Evolutionary conservation across 1,140 invertebrate species (phyloP).

Genomic region (Ganaspis sp.): DNA sequence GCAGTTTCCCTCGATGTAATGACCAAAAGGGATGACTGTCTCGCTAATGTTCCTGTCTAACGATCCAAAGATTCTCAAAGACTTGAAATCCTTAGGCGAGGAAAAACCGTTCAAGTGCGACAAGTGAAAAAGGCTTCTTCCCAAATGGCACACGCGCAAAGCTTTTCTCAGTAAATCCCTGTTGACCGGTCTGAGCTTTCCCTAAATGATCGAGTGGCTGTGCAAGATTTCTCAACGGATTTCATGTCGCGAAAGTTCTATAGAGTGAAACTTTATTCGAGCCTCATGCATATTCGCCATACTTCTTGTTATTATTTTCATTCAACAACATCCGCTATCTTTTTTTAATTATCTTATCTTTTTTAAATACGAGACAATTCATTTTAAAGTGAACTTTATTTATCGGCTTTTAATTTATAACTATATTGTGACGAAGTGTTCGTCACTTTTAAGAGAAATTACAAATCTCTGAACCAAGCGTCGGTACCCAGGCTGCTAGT

Average conservation of each 20-base stretch:
- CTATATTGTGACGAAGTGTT: too few species aligned
- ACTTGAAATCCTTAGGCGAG: background rate
- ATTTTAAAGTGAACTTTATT: too few species aligned
- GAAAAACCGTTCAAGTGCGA: background rate
- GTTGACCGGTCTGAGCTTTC: slow-evolving; percentile 1
- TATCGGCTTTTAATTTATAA: too few species aligned
- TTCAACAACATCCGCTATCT: too few species aligned
- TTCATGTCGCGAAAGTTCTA: background rate
- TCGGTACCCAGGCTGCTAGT: too few species aligned
- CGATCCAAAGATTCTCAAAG: background rate
- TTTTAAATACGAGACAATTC: too few species aligned
- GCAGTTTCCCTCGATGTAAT: background rate
- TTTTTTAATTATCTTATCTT: too few species aligned
- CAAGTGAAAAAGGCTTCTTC: background rate
- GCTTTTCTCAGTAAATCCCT: background rate
- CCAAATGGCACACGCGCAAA: background rate
- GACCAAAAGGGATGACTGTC: background rate
- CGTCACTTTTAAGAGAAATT: too few species aligned
- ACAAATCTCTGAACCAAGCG: too few species aligned
- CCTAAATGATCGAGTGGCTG: slow-evolving; percentile 23
- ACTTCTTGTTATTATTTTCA: background rate
- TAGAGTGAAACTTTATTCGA: background rate
- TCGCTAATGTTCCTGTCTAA: slow-evolving; percentile 22
- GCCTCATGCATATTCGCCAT: background rate
- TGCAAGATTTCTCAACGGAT: slow-evolving; percentile 5